Conservation (phyloP, 2,797 vertebrate genomes). For the Microhierax caerulescens region DNA sequence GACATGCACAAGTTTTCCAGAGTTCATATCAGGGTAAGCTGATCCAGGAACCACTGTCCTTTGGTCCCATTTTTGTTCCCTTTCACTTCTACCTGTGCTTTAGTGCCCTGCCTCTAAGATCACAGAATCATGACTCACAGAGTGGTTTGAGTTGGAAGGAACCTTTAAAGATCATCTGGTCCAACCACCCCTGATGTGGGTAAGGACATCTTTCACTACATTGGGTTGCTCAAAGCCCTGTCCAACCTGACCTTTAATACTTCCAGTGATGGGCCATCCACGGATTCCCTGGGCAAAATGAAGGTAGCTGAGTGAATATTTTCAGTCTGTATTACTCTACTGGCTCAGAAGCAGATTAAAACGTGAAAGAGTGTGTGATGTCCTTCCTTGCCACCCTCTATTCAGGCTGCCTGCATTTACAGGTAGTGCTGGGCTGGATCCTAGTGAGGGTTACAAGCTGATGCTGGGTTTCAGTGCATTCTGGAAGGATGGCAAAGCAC, state of each 20-base stretch:
- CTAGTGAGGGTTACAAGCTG: background rate
- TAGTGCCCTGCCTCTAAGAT: background rate
- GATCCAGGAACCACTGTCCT: background rate
- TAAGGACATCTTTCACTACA: too few species aligned
- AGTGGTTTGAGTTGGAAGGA: too few species aligned
- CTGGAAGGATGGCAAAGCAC: background rate
- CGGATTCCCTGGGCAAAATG: background rate
- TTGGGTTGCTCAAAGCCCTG: too few species aligned
- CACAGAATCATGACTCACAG: background rate
- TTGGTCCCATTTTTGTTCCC: background rate
- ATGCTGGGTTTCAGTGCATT: rapidly evolving
- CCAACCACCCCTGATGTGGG: too few species aligned
- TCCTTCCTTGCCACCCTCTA: background rate
- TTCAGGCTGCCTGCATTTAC: background rate
- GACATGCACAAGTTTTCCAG: background rate
- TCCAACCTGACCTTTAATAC: background rate
- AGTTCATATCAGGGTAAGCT: background rate
- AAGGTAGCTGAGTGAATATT: too few species aligned
- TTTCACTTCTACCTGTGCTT: background rate
- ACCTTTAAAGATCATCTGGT: too few species aligned
- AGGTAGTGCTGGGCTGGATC: background rate
- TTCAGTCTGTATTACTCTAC: background rate
- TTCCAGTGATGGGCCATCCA: background rate
- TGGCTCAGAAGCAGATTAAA: background rate
- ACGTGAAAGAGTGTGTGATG: too few species aligned